Evolutionary conservation across 2,113 vertebrate species (phyloP).

Genomic region (Lasiurus borealis): DNA sequence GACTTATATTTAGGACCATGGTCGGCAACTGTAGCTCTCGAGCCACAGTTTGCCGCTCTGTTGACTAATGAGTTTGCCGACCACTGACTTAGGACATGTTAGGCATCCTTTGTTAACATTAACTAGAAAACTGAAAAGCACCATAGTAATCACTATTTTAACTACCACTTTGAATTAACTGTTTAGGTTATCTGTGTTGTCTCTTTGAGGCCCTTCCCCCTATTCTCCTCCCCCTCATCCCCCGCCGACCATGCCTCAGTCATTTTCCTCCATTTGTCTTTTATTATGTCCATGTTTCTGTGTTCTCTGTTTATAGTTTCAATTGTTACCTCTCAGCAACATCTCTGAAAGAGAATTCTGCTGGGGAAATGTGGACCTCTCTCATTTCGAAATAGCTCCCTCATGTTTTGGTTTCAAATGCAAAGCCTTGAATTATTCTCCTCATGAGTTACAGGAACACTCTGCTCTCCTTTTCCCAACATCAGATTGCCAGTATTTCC

Average conservation of each 20-base stretch:
- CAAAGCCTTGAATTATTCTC: slow-evolving; percentile 43
- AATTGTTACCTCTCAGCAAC: not conserved
- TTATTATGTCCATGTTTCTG: not conserved
- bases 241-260: not conserved
- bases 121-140: slow-evolving; percentile 19
- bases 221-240: too few relatives aligned
- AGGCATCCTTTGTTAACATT: not conserved
- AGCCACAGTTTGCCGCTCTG: too few relatives aligned
- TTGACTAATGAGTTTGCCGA: too few relatives aligned
- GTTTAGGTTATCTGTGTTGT: not conserved
- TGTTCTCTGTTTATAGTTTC: not conserved
- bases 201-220: not conserved
- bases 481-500: not conserved
- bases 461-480: not conserved
- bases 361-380: slow-evolving; percentile 3
- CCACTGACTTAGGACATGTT: not conserved
- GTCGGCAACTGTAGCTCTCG: too few relatives aligned
- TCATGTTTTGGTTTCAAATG: slow-evolving; percentile 41
- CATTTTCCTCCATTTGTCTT: not conserved
- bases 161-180: not conserved
- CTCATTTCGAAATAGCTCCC: not conserved
- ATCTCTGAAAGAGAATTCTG: not conserved
- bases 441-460: not conserved
- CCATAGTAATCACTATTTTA: not conserved
- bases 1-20: not conserved